These are phyloP conservation scores for Cnemophilus loriae DNA, from an alignment of 2,113 vertebrate genomes.

Conservation along the genomic window DNA sequence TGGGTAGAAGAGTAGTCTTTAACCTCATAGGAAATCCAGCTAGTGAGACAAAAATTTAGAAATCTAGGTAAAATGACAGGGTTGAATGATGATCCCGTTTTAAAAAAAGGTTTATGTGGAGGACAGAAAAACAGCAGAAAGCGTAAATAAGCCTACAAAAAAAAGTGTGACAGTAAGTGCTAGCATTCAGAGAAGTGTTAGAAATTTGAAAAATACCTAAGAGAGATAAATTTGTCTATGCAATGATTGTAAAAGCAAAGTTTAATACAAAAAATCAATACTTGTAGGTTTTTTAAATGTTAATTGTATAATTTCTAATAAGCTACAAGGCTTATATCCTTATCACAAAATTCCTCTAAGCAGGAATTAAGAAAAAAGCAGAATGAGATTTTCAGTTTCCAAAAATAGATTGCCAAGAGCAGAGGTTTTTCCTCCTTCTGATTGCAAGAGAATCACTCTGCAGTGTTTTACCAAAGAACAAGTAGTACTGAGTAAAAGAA, in stretches of 20 bases:
- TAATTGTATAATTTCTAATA: constrained; percentile 36
- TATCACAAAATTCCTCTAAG: constrained; percentile 35
- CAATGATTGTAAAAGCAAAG: neutral
- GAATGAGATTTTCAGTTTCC: constrained; percentile 41
- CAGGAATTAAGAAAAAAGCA: constrained; percentile 1
- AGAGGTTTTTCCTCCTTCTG: neutral
- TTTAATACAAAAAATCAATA: neutral
- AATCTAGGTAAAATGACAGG: neutral
- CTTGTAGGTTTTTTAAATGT: neutral
- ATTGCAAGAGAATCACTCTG: constrained; percentile 26
- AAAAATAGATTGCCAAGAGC: constrained; percentile 38
- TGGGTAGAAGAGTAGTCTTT: neutral
- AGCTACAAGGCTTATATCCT: constrained; percentile 18
- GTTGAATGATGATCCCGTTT: neutral
- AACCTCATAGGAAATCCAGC: neutral
- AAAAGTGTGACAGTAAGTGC: neutral
- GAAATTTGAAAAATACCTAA: neutral
- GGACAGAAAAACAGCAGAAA: neutral
- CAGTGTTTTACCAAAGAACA: constrained; percentile 40
- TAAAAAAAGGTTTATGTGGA: neutral
- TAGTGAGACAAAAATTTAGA: neutral
- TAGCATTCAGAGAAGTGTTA: neutral
- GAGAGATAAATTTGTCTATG: neutral
- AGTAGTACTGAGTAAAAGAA: constrained; percentile 32
- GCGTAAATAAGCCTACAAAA: neutral